Percentiles rank a stretch among this genome's conserved stretches.
phyloP scores from a whole-genome alignment of 2,888 invertebrate species.

The Torymus tubicola region DNA sequence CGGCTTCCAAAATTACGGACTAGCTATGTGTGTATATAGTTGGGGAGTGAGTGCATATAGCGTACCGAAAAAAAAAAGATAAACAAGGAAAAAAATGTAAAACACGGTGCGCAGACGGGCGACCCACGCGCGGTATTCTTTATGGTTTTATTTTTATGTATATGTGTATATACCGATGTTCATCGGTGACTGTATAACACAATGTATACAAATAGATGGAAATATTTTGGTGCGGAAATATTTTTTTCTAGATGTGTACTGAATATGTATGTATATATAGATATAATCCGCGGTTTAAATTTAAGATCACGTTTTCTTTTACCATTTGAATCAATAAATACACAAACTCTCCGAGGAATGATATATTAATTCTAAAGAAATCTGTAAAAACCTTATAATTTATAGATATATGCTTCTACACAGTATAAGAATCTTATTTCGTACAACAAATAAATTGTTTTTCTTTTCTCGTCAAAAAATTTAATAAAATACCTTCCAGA shows the following conservation, averaged over 20 bases:
- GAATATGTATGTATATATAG: background rate
- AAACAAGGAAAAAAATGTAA: slow-evolving; percentile 29
- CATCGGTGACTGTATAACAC: background rate
- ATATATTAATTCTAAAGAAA: no score
- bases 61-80: slow-evolving; percentile 11
- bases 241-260: no score
- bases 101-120: background rate
- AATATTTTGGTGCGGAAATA: background rate
- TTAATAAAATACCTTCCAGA: no score
- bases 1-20: slow-evolving; percentile 25
- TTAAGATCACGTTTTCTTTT: no score
- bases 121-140: background rate
- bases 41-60: background rate
- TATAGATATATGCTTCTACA: no score
- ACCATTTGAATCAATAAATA: no score
- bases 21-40: background rate
- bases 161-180: background rate
- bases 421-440: no score
- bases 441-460: no score
- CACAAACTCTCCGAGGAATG: no score
- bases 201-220: background rate
- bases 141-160: slow-evolving; percentile 15
- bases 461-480: no score
- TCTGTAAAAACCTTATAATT: no score
- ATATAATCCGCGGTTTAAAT: background rate